Evolutionary conservation across 2,888 invertebrate genomes (phyloP).

Genomic region (Eupelmus urozonus): DNA sequence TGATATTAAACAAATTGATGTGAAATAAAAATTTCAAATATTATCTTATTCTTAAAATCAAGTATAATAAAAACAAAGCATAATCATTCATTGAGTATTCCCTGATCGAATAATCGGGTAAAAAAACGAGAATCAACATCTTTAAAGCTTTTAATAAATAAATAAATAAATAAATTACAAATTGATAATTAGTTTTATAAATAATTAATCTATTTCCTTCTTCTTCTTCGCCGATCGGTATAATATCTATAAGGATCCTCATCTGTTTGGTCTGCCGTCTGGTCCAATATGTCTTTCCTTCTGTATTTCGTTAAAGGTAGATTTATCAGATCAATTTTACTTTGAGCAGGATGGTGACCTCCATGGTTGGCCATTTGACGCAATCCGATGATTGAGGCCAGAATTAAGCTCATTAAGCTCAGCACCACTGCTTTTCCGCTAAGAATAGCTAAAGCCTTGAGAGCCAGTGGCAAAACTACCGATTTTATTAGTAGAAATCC

Average conservation of each 20-base stretch:
- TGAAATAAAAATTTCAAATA: too few species aligned
- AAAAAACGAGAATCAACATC: constrained; percentile 26
- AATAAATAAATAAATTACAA: constrained; percentile 37
- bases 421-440: constrained; percentile 81
- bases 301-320: constrained; percentile 69
- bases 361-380: constrained; percentile 79
- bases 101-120: too few species aligned
- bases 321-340: constrained; percentile 64
- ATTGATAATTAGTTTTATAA: background rate
- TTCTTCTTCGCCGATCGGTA: constrained; percentile 64
- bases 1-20: too few species aligned
- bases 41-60: too few species aligned
- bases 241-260: constrained; percentile 72
- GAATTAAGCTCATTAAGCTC: constrained; percentile 79
- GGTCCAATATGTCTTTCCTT: constrained; percentile 68
- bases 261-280: constrained; percentile 56
- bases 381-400: constrained; percentile 82
- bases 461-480: constrained; percentile 82
- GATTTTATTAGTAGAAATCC: constrained; percentile 84
- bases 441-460: constrained; percentile 84
- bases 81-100: too few species aligned
- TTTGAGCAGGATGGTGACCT: constrained; percentile 21
- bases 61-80: too few species aligned
- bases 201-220: constrained; percentile 18
- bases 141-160: constrained; percentile 34